A percentile compares a stretch with the other conserved stretches of the same genome.
phyloP scores from a whole-genome alignment of 2,888 invertebrate species.

The Teinopalpus imperialis region DNA sequence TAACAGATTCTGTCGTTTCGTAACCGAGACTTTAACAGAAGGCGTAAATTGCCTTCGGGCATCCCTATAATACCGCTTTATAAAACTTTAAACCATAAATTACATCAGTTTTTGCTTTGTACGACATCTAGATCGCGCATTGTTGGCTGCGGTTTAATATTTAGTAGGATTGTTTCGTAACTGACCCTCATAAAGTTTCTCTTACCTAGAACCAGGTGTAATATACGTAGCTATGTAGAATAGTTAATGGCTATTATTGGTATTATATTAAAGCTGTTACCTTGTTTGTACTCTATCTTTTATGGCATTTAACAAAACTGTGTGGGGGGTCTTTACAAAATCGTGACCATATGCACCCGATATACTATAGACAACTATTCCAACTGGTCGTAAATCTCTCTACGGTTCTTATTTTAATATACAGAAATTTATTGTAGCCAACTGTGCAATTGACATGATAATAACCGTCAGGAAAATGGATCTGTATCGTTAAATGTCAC shows the following conservation, averaged over 20 bases:
- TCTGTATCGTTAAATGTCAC: slow-evolving; percentile 2
- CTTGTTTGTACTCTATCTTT: slow-evolving; percentile 11
- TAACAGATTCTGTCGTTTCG: slow-evolving; percentile 2
- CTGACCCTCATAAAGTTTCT: slow-evolving; percentile 49
- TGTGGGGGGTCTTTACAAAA: slow-evolving; percentile 23
- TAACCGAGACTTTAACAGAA: slow-evolving; percentile 15
- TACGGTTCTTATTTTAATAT: slow-evolving; percentile 7
- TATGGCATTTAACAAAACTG: slow-evolving; percentile 25
- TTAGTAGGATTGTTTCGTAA: slow-evolving; percentile 63
- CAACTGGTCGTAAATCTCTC: slow-evolving; percentile 14
- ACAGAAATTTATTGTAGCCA: slow-evolving; percentile 2
- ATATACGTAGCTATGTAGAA: slow-evolving; percentile 11
- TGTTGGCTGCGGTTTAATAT: slow-evolving; percentile 52
- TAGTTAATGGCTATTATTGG: slow-evolving; percentile 15
- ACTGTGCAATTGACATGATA: neutral
- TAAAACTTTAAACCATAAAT: slow-evolving; percentile 51
- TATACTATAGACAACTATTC: neutral
- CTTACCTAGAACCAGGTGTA: slow-evolving; percentile 29
- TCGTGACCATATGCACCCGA: slow-evolving; percentile 16
- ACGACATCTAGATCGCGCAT: slow-evolving; percentile 48
- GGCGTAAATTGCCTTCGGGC: slow-evolving; percentile 21
- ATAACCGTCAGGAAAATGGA: slow-evolving; percentile 7
- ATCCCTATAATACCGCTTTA: slow-evolving; percentile 33
- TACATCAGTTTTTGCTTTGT: slow-evolving; percentile 56
- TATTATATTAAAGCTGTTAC: slow-evolving; percentile 7